A percentile compares a stretch with the other conserved stretches of the same genome.
These are phyloP conservation scores for Camelus bactrianus DNA, from an alignment of 2,113 vertebrate genomes.

Conservation along the genomic window DNA sequence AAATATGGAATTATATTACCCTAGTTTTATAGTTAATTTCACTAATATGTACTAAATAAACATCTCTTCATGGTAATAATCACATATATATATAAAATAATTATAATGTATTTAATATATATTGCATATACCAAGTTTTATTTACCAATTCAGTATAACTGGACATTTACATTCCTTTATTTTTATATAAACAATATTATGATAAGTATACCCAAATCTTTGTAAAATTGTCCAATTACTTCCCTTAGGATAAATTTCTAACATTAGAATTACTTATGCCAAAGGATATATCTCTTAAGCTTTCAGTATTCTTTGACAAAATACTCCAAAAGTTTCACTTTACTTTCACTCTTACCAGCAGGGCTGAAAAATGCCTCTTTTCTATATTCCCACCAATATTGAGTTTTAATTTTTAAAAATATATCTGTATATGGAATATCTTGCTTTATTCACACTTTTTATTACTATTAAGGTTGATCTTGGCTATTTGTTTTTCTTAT, in stretches of 20 bases:
- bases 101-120: not conserved
- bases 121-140: not conserved
- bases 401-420: not conserved
- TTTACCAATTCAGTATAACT: not conserved
- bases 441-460: not conserved
- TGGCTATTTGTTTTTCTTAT: not conserved
- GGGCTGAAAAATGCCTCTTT: not conserved
- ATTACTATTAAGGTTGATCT: not conserved
- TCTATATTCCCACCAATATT: not conserved
- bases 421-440: not conserved
- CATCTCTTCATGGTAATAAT: not conserved
- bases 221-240: not conserved
- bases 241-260: not conserved
- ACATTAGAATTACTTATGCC: not conserved
- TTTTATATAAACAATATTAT: not conserved
- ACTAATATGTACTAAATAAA: not conserved
- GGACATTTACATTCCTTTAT: not conserved
- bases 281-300: not conserved
- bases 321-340: not conserved
- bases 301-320: constrained; percentile 5
- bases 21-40: not conserved
- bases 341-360: not conserved
- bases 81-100: not conserved
- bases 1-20: not conserved
- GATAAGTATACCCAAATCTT: not conserved